phyloP scores from a whole-genome alignment of 2,113 vertebrate species.

The Alosa alosa region DNA sequence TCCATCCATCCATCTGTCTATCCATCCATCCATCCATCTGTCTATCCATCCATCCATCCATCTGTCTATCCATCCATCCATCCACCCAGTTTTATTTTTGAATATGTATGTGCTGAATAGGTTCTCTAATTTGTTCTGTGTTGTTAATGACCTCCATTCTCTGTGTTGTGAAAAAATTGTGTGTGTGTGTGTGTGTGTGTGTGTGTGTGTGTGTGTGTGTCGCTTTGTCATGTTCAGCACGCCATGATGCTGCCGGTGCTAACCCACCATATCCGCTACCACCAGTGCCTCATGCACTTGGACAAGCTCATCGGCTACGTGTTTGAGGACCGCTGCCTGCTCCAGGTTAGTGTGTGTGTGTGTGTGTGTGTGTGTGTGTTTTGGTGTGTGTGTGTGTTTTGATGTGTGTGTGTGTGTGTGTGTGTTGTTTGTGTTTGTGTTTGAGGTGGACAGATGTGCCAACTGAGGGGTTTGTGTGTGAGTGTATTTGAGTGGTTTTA shows the following conservation, averaged over 20 bases:
- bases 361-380: neutral
- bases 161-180: neutral
- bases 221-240: constrained; percentile 71
- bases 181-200: constrained; percentile 23
- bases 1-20: neutral
- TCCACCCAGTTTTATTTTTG: neutral
- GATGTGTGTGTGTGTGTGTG: neutral
- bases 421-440: neutral
- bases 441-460: constrained; percentile 15
- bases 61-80: neutral
- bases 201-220: constrained; percentile 26
- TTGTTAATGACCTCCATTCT: neutral
- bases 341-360: constrained; percentile 80
- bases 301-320: constrained; percentile 92
- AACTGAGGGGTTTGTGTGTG: neutral
- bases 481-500: neutral
- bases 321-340: constrained; percentile 92
- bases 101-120: neutral
- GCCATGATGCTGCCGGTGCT: constrained; percentile 99
- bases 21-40: neutral
- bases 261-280: constrained; percentile 99
- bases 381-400: constrained; percentile 11
- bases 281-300: constrained; percentile 97
- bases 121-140: neutral
- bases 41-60: neutral